These are phyloP conservation scores for Drymodes brunneopygia DNA, from an alignment of 2,113 vertebrate genomes.

Conservation along the genomic window DNA sequence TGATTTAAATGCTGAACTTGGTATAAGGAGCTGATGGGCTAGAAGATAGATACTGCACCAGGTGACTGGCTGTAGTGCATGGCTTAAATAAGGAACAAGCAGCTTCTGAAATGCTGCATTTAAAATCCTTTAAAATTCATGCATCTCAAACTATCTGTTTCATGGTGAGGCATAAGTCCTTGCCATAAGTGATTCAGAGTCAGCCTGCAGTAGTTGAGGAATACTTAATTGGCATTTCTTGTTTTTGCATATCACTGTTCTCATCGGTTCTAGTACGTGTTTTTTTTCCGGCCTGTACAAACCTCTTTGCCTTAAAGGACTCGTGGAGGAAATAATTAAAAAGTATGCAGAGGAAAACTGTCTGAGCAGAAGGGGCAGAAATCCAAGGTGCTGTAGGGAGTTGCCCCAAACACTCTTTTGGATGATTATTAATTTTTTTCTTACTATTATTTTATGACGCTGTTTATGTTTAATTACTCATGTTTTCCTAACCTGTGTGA, in stretches of 20 bases:
- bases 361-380: constrained; percentile 27
- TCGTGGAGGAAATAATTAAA: constrained; percentile 37
- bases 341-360: background rate
- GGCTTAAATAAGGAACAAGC: background rate
- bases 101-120: background rate
- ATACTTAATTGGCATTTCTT: background rate
- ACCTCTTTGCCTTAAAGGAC: constrained; percentile 5
- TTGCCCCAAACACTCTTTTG: background rate
- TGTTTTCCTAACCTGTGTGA: constrained; percentile 55
- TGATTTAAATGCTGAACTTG: background rate
- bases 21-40: background rate
- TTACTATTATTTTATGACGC: constrained; percentile 14
- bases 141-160: background rate
- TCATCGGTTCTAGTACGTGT: background rate
- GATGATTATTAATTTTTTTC: constrained; percentile 54
- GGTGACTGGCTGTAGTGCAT: background rate
- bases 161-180: background rate
- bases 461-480: constrained; percentile 55
- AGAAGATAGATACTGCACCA: background rate
- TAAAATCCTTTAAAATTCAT: background rate
- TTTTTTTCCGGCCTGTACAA: background rate
- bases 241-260: constrained; percentile 27
- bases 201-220: background rate
- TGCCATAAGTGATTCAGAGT: background rate
- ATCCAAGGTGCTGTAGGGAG: constrained; percentile 19